phyloP scores from a whole-genome alignment of 2,888 invertebrate species.

The Mycalesis mineus region DNA sequence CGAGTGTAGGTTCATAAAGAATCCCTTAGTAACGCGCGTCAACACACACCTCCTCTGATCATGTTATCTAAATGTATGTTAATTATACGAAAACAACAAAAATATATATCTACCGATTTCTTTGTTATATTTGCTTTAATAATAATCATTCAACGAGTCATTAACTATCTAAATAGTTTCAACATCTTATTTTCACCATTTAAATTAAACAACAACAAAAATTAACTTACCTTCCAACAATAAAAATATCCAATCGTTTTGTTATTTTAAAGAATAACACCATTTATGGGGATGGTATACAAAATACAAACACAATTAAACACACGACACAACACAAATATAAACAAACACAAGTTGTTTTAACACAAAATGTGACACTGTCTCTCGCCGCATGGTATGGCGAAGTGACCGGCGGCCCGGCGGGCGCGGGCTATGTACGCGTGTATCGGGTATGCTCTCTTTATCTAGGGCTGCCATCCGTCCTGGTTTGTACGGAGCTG shows the following conservation, averaged over 20 bases:
- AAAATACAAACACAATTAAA: background rate
- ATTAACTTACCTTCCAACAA: background rate
- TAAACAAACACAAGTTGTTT: background rate
- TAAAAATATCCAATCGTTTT: background rate
- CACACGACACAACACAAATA: slow-evolving; percentile 4
- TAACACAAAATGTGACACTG: slow-evolving; percentile 4
- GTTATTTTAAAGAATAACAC: background rate
- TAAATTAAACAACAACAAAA: background rate
- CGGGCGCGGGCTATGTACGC: background rate
- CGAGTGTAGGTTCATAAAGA: no score
- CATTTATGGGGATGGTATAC: background rate
- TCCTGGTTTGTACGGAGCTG: background rate
- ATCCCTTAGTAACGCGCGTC: no score
- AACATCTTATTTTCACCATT: background rate
- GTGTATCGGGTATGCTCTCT: background rate
- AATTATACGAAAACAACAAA: no score
- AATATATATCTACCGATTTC: no score
- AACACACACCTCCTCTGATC: no score
- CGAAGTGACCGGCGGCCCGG: slow-evolving; percentile 8
- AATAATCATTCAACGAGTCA: no score
- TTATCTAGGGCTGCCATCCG: background rate
- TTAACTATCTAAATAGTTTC: background rate
- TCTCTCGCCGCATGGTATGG: slow-evolving; percentile 1
- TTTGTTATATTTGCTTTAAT: no score
- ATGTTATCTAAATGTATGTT: no score